Evolutionary conservation across 1,140 invertebrate species (phyloP), one percentile per base, ranked within the genome.

Genomic region (Polypedilum pembai): DNA sequence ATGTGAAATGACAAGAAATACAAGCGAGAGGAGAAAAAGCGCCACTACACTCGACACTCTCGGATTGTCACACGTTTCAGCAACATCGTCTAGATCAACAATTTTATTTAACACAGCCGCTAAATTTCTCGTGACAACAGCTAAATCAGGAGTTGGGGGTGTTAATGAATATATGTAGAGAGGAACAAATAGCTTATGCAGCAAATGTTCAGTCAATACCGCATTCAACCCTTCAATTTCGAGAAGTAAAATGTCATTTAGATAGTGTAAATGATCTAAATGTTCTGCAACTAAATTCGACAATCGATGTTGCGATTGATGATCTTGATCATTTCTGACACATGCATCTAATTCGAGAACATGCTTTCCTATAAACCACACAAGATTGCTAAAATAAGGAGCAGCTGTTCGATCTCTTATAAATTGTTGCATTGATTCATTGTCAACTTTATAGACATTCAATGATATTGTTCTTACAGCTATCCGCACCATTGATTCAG

Each of bases 341-440:
- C 96, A 99, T 4, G 88, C 88, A 83, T 99, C 96, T 73, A 99
- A 84, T 83, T 99, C 96, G 75, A 98, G 85, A 75, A 98, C 96
- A 82, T 99, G 96, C 85, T 96, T 97, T 73, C 96, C 97, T 81
- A 99, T 98, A 80, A 98, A 98, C 94, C 96, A 98, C n/a, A 98
- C 96, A 24, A 99, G 86, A 85, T 99, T 98, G 76, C 95, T 97
- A 81, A 99, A 99, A 85, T 99, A 99, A 8, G 96, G 95, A 21
- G 94, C 94, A 66, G 96, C 95, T 73, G 97, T 98, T 84, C 92
- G 88, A 82, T 98, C 94, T 79, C 95, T 86, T 77, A 99, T 98
- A 83, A 98, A 99, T 76, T 91, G 88, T 73, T 98, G 83, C 96
- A 99, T 99, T 40, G 94, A 94, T 74, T 90, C 89, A 84, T 99